phyloP scores from a whole-genome alignment of 1,140 invertebrate genomes.

The Drosophila parvula region DNA sequence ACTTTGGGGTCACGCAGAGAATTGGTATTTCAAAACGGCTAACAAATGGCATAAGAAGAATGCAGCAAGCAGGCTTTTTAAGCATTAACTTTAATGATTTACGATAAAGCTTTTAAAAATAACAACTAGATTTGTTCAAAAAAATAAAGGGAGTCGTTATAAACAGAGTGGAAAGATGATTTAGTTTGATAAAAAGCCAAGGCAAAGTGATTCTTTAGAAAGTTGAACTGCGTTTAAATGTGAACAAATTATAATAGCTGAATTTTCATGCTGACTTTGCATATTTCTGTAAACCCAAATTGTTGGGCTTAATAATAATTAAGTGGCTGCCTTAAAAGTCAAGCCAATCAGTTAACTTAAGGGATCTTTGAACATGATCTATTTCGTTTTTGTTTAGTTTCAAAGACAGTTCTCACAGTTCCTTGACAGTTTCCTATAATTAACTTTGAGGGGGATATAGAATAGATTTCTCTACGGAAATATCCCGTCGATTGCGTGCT shows the following conservation, averaged over 20 bases:
- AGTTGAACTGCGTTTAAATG: neutral
- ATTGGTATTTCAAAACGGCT: constrained; percentile 30
- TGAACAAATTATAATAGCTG: neutral
- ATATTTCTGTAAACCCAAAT: neutral
- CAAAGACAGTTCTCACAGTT: neutral
- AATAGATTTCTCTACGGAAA: constrained; percentile 5
- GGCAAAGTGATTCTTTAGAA: constrained; percentile 11
- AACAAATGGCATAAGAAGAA: constrained; percentile 10
- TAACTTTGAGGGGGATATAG: neutral
- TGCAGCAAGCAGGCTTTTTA: constrained; percentile 5
- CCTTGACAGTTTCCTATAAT: neutral
- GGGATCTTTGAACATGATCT: neutral
- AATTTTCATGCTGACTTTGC: constrained; percentile 2
- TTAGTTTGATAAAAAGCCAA: constrained; percentile 12
- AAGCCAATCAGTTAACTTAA: neutral
- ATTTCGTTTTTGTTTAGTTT: neutral
- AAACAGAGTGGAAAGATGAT: constrained; percentile 19
- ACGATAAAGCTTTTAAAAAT: neutral
- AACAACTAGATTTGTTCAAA: neutral
- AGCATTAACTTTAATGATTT: neutral
- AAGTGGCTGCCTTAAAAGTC: neutral
- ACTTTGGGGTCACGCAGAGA: constrained; percentile 22
- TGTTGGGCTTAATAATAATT: neutral
- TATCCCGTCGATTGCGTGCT: constrained; percentile 43
- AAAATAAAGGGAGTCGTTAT: neutral